Evolutionary conservation across 2,888 invertebrate species (phyloP).

Genomic region (Griposia aprilina): DNA sequence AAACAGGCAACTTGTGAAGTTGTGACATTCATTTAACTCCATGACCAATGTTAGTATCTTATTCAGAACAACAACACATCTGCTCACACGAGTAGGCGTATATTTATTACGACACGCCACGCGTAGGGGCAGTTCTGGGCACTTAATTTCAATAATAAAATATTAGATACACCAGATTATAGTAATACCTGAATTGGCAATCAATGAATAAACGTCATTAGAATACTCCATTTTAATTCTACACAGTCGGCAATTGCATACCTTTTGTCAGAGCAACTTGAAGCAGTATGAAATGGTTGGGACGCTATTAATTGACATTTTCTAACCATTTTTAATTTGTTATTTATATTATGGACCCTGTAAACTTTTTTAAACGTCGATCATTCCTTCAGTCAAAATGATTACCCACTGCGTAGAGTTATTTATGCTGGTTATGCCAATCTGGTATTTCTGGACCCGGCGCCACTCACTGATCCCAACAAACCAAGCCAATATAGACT

Average conservation of each 20-base stretch:
- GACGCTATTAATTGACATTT: neutral
- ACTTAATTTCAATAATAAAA: slow-evolving; percentile 6
- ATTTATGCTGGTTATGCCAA: slow-evolving; percentile 5
- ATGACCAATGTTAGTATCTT: slow-evolving; percentile 51
- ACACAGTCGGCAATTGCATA: slow-evolving; percentile 10
- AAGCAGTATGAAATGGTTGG: neutral
- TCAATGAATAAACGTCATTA: neutral
- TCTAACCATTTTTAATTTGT: slow-evolving; percentile 14
- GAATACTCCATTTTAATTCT: slow-evolving; percentile 7
- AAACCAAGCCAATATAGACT: slow-evolving; percentile 4
- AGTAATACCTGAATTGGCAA: slow-evolving; percentile 23
- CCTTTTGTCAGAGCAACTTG: neutral
- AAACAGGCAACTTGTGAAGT: slow-evolving; percentile 19
- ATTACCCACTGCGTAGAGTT: slow-evolving; percentile 33
- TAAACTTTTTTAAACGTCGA: slow-evolving; percentile 10
- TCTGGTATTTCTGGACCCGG: slow-evolving; percentile 4
- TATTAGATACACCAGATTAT: slow-evolving; percentile 1
- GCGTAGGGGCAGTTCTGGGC: neutral
- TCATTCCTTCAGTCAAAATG: neutral
- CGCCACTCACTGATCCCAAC: slow-evolving; percentile 13
- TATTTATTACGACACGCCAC: slow-evolving; percentile 21
- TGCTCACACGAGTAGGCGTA: slow-evolving; percentile 10
- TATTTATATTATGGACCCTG: slow-evolving; percentile 6
- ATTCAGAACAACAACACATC: slow-evolving; percentile 30
- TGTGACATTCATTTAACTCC: slow-evolving; percentile 13